These are phyloP conservation scores for Echinops telfairi DNA, from an alignment of 2,113 vertebrate genomes.

Conservation along the genomic window DNA sequence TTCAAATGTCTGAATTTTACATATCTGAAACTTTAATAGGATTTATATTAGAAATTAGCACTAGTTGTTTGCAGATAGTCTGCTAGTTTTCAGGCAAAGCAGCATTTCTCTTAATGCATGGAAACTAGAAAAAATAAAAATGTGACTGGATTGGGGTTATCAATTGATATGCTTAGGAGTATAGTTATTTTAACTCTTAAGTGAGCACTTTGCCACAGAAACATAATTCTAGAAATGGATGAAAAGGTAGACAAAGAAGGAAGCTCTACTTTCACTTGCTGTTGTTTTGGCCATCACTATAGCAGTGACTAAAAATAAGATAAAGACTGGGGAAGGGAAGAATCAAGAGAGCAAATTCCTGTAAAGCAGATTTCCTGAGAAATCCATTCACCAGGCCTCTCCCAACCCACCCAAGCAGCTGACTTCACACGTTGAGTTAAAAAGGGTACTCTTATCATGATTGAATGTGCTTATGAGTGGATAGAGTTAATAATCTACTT, in stretches of 20 bases:
- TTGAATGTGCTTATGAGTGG: slow-evolving; percentile 22
- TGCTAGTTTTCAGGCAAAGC: not conserved
- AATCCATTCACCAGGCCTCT: not conserved
- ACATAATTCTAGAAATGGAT: not conserved
- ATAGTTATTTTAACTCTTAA: not conserved
- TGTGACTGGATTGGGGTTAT: not conserved
- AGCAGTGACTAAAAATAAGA: not conserved
- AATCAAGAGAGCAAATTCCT: not conserved
- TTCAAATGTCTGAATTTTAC: not conserved
- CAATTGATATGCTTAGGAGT: not conserved
- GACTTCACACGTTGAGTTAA: not conserved
- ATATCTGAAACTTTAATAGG: not conserved
- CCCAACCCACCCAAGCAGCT: not conserved
- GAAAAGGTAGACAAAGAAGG: not conserved
- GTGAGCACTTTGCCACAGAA: not conserved
- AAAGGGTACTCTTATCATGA: not conserved
- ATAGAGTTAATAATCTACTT: not conserved
- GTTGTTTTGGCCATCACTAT: not conserved
- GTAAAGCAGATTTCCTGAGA: not conserved
- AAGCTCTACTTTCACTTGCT: not conserved
- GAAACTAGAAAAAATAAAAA: slow-evolving; percentile 6
- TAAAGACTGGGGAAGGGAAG: not conserved
- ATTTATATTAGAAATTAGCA: not conserved
- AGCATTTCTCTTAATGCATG: not conserved
- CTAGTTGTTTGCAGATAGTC: not conserved